Evolutionary conservation across 2,888 invertebrate genomes (phyloP).

Genomic region (Spisula solida): DNA sequence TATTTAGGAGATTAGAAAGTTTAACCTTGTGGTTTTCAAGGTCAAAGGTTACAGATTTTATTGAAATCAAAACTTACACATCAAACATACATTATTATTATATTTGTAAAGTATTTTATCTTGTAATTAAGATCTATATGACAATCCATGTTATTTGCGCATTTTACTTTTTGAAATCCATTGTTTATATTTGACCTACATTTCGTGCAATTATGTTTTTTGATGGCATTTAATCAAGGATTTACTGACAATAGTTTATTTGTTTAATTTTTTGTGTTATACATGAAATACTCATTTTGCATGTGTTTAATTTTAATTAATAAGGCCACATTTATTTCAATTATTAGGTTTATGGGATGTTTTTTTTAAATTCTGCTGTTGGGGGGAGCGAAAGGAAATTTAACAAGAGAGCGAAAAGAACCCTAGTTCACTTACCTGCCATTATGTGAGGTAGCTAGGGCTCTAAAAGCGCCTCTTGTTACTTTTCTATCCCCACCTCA

Average conservation of each 20-base stretch:
- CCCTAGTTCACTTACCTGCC: too few relatives aligned
- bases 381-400: too few relatives aligned
- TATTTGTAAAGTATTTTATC: not conserved
- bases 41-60: not conserved
- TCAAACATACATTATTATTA: not conserved
- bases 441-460: too few relatives aligned
- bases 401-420: too few relatives aligned
- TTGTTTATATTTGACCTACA: not conserved
- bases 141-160: not conserved
- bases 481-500: too few relatives aligned
- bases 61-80: conserved; percentile 24
- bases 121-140: not conserved
- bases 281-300: conserved; percentile 2
- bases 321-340: too few relatives aligned
- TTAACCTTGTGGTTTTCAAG: not conserved
- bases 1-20: not conserved
- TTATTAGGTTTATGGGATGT: too few relatives aligned
- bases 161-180: conserved; percentile 17
- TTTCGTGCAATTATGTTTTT: conserved; percentile 24
- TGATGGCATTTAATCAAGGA: not conserved
- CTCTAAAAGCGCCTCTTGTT: too few relatives aligned
- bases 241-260: not conserved
- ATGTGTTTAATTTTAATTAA: not conserved
- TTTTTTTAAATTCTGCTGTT: too few relatives aligned
- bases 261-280: not conserved